A percentile compares a stretch with the other conserved stretches of the same genome.
Conservation (phyloP, 2,113 vertebrate genomes). For the Rhea pennata region DNA sequence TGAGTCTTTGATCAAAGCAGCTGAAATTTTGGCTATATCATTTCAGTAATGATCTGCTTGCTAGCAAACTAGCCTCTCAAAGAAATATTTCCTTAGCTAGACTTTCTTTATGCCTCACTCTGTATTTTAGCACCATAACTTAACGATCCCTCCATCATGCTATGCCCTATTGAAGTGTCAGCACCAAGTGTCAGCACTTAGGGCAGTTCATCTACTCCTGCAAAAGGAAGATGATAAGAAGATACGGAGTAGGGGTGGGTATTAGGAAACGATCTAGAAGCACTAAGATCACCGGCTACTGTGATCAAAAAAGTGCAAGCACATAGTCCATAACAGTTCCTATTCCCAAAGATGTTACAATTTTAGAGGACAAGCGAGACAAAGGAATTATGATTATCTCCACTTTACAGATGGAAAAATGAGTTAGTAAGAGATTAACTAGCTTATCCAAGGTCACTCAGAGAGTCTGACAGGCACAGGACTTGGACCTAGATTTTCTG, state of each 20-base stretch:
- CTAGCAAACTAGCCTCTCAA: not conserved
- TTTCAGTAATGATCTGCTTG: no score
- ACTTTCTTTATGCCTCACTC: not conserved
- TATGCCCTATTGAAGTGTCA: not conserved
- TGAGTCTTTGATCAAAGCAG: no score
- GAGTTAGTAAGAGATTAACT: constrained; percentile 21
- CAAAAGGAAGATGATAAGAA: not conserved
- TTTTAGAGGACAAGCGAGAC: not conserved
- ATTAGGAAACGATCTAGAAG: not conserved
- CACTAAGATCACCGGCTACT: not conserved
- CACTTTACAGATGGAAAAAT: constrained; percentile 17
- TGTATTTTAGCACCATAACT: not conserved
- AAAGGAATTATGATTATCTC: not conserved
- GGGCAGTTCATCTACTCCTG: not conserved
- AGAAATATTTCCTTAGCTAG: not conserved
- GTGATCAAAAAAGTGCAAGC: not conserved
- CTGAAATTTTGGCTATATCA: no score
- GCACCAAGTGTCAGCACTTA: not conserved
- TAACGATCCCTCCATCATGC: not conserved
- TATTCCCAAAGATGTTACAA: not conserved
- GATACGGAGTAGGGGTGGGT: not conserved
- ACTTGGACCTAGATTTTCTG: constrained; percentile 4
- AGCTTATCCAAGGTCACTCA: constrained; percentile 39
- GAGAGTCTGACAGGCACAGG: not conserved
- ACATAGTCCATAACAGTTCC: not conserved